Base-by-base conservation (phyloP, 2,888 invertebrate genomes). In the Parascotia fuliginaria region DNA sequence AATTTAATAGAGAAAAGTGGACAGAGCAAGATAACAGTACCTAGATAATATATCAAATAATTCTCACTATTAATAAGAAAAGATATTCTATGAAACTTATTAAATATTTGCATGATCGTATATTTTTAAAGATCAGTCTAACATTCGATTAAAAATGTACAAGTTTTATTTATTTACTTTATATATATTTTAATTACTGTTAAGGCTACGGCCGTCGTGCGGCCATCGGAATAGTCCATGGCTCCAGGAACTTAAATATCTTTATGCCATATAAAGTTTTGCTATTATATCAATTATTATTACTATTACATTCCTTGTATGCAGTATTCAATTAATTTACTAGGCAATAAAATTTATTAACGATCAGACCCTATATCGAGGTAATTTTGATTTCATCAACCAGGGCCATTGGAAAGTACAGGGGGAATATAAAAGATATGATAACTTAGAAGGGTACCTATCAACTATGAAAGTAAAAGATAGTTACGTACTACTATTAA, bases 71-170 rank as follows among this genome's bases (percentile, higher is more conserved):
- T 22, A 75, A 72, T 69, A 78, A 76, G 68, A 81, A 79, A 82
- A 80, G 72, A 74, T 79, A 78, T 61, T 75, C 79, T 83, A 85
- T 79, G 74, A 81, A 86, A 88, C 85, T 85, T 88, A 89, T 78
- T 64, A 74, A 75, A 72, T 75, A 80, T 73, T 73, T 77, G 76
- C 77, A 73, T 81, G 83, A 85, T 87, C 85, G 81, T 88, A 87
- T 84, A 86, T 82, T 84, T 85, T 89, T 86, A 87, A 88, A 90
- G 84, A 89, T 90, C 91, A 91, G 92, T 91, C 91, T 91, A 91
- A 91, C 88, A 87, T 91, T 91, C 91, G 91, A 44, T 85, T 91
- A 87, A 88, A 83, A 85, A 86, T 84, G 83, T 85, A 87, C 85
- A 86, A 72, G 70, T 58, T 68, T 55, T 55, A 46, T 65, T 66